Evolutionary conservation across 1,140 invertebrate genomes (phyloP), one percentile per base, ranked within the genome.

Genomic region (Pentalonia nigronervosa): DNA sequence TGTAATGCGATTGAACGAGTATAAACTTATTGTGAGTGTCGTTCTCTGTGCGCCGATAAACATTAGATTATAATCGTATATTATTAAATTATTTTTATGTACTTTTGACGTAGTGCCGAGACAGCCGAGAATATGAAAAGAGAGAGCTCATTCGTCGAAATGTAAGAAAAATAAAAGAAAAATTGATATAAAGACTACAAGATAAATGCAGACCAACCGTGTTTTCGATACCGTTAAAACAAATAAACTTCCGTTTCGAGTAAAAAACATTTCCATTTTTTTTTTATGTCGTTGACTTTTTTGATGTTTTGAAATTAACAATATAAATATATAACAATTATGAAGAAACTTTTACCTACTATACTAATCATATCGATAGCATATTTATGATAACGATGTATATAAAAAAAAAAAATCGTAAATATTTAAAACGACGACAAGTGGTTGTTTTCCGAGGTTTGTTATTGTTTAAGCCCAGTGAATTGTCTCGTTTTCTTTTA

Each of bases 381-480:
- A 76, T 76, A 76, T 76, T n/a, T n/a, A 17, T 76, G n/a, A 20
- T 34, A 76, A 76, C 14, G 30, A 76, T 76, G 1, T 7, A 53
- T 20, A 53, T 17, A n/a, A 4, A 20, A 17, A 76, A 20, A 17
- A 76, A n/a, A n/a, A 76, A 76, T 4, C 14, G 17, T 76, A 76
- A n/a, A 76, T 76, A 76, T 76, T 76, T 76, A 76, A n/a, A 76
- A 76, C n/a, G 60, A 76, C n/a, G 30, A 76, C 60, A n/a, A 76
- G 60, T 76, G 60, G 60, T 76, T 76, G n/a, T 76, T 76, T 7
- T 1, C 60, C 14, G 60, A n/a, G 30, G 14, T 76, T 14, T 76
- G 60, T n/a, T 76, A 34, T 76, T 76, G 60, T 67, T 67, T 67
- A 67, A 11, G 8, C 8, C 25, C 7, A 60, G 56, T 60, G 56